Conservation (phyloP, 2,888 invertebrate genomes). For the Boloria euphrosyne region DNA sequence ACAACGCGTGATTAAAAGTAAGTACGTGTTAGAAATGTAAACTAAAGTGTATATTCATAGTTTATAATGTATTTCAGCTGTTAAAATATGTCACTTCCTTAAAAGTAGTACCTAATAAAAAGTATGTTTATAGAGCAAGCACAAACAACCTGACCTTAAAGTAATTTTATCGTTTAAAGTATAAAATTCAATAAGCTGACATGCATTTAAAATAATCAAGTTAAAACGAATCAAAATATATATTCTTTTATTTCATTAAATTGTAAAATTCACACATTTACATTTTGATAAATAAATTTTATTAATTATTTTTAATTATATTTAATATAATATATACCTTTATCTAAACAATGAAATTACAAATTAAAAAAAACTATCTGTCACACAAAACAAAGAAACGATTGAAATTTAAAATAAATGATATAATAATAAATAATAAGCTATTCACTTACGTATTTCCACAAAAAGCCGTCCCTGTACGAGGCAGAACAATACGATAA, state of each 20-base stretch:
- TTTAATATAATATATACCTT: neutral
- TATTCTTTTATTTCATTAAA: too few relatives aligned
- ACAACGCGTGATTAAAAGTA: neutral
- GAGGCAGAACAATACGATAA: constrained; percentile 50
- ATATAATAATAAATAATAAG: constrained; percentile 8
- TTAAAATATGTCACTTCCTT: neutral
- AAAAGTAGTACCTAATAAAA: too few relatives aligned
- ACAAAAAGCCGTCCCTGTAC: constrained; percentile 50
- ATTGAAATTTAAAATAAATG: neutral
- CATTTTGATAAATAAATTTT: too few relatives aligned
- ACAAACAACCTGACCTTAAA: too few relatives aligned
- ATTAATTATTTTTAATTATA: too few relatives aligned
- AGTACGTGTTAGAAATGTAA: constrained; percentile 24
- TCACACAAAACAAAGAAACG: too few relatives aligned
- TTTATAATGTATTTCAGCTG: neutral
- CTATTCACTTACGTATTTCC: constrained; percentile 53
- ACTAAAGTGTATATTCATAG: neutral
- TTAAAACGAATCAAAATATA: too few relatives aligned
- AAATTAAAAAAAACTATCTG: neutral
- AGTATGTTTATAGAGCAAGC: too few relatives aligned
- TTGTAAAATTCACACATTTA: too few relatives aligned
- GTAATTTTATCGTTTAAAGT: too few relatives aligned
- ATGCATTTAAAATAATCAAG: too few relatives aligned
- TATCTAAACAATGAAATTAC: neutral
- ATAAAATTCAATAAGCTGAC: too few relatives aligned